Evolutionary conservation across 2,888 invertebrate species (phyloP), one percentile per base, ranked within the genome.

Genomic region (Tenodera sinensis): DNA sequence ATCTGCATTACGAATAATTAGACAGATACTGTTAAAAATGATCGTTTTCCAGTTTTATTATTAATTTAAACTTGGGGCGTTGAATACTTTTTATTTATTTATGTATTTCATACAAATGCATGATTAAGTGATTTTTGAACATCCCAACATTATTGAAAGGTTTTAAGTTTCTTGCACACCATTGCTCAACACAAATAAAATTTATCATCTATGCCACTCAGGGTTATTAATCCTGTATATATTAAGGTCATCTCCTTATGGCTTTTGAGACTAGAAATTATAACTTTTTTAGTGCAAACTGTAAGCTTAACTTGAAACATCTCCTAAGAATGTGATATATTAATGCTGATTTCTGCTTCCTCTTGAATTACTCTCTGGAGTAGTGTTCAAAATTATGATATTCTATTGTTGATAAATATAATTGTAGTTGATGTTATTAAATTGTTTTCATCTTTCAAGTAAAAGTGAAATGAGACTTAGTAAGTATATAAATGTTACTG

Each of bases 361-460:
- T 54, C 54, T 20, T 71, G 4, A 71, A 20, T 71, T 71, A 12
- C 54, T 71, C 54, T 71, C 25, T 71, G 54, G 8, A 20, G 54
- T 20, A 71, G 6, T 71, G 8, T 25, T 71, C 15, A 25, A 71
- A 71, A 71, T 71, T 71, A 20, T 71, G 20, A 71, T 20, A 71
- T 20, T 71, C 54, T 71, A 3, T 4, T 71, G 54, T 71, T 71
- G 6, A 6, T 71, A 71, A 71, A 25, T 71, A 8, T n/a, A n/a
- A n/a, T 20, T 71, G 42, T 71, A 20, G 4, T 71, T 71, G 9
- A 20, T 71, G 54, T 71, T 15, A 71, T 92, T 83, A 92, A 92
- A 92, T 92, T 92, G 91, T 90, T 42, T 89, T 88, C 84, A 83
- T 83, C 71, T 87, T 89, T 89, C 83, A 87, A 87, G 25, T 20